These are phyloP conservation scores for Toxonevra muliebris DNA, from an alignment of 2,888 invertebrate species.

Conservation along the genomic window DNA sequence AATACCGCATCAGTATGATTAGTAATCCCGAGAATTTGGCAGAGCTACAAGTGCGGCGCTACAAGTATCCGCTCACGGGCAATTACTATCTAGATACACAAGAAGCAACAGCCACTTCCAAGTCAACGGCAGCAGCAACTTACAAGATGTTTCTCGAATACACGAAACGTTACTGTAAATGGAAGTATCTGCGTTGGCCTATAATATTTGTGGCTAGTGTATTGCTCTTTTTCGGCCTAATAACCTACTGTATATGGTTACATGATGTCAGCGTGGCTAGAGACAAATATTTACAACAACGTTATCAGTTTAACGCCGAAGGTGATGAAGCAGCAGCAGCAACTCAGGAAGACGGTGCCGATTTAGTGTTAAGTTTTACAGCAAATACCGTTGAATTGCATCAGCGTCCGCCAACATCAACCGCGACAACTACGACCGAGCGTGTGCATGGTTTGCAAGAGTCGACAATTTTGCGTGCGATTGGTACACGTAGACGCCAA, in stretches of 20 bases:
- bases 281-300: constrained; percentile 52
- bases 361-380: constrained; percentile 24
- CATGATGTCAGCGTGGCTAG: constrained; percentile 58
- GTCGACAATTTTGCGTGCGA: constrained; percentile 50
- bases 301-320: constrained; percentile 30
- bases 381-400: constrained; percentile 25
- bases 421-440: constrained; percentile 26
- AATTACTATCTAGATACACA: constrained; percentile 53
- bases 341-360: not conserved
- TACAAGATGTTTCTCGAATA: constrained; percentile 48
- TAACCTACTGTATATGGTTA: constrained; percentile 59
- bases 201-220: constrained; percentile 55
- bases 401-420: constrained; percentile 16
- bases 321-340: constrained; percentile 31
- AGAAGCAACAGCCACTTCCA: constrained; percentile 30
- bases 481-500: constrained; percentile 33
- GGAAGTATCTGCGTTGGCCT: constrained; percentile 59
- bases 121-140: constrained; percentile 43
- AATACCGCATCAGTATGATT: constrained; percentile 54
- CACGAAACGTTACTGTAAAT: constrained; percentile 50
- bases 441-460: constrained; percentile 41
- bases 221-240: constrained; percentile 56
- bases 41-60: constrained; percentile 58
- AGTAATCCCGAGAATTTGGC: constrained; percentile 53
- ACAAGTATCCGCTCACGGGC: constrained; percentile 56